Percentiles rank a stretch among this genome's conserved stretches.
Conservation (phyloP, 2,113 vertebrate genomes). For the Bos javanicus region DNA sequence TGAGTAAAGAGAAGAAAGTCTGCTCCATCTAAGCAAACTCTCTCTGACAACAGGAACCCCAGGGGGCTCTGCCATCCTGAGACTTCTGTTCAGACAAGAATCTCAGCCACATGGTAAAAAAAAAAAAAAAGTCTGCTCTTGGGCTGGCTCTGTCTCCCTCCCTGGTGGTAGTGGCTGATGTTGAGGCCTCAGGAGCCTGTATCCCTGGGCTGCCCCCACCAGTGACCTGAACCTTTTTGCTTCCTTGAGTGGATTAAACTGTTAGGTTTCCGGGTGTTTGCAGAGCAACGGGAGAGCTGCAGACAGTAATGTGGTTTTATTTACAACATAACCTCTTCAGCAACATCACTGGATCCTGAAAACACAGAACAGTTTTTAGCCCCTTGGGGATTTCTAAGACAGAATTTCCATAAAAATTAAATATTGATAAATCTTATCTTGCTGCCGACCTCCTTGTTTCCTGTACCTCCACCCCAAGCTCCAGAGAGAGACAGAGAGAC, state of each 20-base stretch:
- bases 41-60: neutral
- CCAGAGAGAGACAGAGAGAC: neutral
- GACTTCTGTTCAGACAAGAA: neutral
- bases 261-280: conserved; percentile 51
- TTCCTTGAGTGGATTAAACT: conserved; percentile 63
- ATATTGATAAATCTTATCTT: conserved; percentile 64
- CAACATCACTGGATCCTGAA: conserved; percentile 66
- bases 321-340: conserved; percentile 66
- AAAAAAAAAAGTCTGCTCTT: neutral
- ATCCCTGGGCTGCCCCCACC: neutral
- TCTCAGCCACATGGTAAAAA: too few species aligned
- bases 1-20: neutral
- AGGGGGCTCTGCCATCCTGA: neutral
- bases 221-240: conserved; percentile 14
- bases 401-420: conserved; percentile 76
- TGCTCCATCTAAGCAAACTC: neutral
- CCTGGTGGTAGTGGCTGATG: fast-evolving
- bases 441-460: conserved; percentile 28
- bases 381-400: conserved; percentile 59
- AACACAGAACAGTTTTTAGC: conserved; percentile 68
- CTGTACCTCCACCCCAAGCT: neutral
- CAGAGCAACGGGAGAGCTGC: conserved; percentile 34
- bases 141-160: neutral
- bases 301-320: conserved; percentile 71
- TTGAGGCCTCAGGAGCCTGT: neutral